Evolutionary conservation across 2,113 vertebrate species (phyloP).

Genomic region (Sceloporus undulatus): DNA sequence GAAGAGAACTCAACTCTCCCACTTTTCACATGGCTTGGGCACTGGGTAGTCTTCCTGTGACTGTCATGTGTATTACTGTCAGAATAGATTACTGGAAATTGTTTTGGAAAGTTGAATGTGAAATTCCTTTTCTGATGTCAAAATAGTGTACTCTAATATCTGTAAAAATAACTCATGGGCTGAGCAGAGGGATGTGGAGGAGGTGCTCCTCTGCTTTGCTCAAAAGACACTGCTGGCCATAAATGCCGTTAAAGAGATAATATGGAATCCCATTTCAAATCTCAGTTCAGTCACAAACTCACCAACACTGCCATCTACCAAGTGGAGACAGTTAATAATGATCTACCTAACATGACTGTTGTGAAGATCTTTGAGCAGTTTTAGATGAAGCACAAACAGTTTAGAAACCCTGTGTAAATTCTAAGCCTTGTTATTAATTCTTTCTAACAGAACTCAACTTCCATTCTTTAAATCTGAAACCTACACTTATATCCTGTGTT

Average conservation of each 20-base stretch:
- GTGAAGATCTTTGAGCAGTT: not conserved
- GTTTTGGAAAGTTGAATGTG: slow-evolving; percentile 33
- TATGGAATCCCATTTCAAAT: not conserved
- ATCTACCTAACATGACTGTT: not conserved
- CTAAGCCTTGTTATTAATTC: not conserved
- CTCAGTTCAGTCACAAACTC: not conserved
- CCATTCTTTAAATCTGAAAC: slow-evolving; percentile 47
- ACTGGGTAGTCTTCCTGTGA: not conserved
- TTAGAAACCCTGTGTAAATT: not conserved
- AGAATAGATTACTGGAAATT: not conserved
- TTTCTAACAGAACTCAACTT: slow-evolving; percentile 36
- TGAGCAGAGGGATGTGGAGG: too few species aligned
- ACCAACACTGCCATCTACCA: not conserved
- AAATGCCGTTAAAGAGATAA: not conserved
- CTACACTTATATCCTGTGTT: slow-evolving; percentile 41
- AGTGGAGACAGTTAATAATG: not conserved
- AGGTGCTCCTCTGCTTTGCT: too few species aligned
- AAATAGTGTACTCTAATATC: not conserved
- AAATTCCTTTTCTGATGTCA: slow-evolving; percentile 35
- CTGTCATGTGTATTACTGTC: not conserved
- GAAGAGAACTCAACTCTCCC: not conserved
- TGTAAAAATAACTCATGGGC: not conserved
- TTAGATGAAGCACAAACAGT: not conserved
- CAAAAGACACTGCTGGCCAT: too few species aligned
- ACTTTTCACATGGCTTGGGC: not conserved